Conservation (phyloP, 1,140 invertebrate genomes). For the Drosophila funebris region DNA sequence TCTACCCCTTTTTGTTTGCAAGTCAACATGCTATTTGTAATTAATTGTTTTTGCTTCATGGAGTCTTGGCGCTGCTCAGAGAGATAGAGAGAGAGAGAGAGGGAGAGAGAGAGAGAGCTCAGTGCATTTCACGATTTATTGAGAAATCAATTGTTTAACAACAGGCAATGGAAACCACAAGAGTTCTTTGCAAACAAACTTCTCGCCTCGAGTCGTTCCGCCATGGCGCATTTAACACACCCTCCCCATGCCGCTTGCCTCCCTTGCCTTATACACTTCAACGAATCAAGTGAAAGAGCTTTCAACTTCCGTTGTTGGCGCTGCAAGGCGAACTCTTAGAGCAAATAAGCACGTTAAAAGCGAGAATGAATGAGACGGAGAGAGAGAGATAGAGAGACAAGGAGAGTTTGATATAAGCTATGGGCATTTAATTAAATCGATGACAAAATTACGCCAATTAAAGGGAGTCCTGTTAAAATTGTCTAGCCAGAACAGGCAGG, state of each 20-base stretch:
- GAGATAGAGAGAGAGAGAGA: background rate
- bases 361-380: background rate
- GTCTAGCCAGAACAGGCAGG: conserved; percentile 45
- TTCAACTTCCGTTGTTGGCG: conserved; percentile 69
- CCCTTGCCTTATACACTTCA: conserved; percentile 3
- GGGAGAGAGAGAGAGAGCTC: conserved; percentile 3
- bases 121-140: conserved; percentile 80
- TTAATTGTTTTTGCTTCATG: conserved; percentile 78
- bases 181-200: conserved; percentile 82
- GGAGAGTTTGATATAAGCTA: conserved; percentile 42
- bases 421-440: conserved; percentile 80
- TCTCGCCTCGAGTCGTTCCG: conserved; percentile 73
- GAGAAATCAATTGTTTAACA: conserved; percentile 82
- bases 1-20: conserved; percentile 66
- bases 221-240: conserved; percentile 32
- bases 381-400: background rate
- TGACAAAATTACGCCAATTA: conserved; percentile 81
- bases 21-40: conserved; percentile 81
- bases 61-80: conserved; percentile 31
- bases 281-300: conserved; percentile 33
- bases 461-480: conserved; percentile 71
- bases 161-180: conserved; percentile 81
- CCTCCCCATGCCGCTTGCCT: background rate
- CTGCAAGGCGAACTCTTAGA: conserved; percentile 42
- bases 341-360: background rate